Conservation (phyloP, 1,140 invertebrate genomes). For the Trachymyrmex cornetzi region DNA sequence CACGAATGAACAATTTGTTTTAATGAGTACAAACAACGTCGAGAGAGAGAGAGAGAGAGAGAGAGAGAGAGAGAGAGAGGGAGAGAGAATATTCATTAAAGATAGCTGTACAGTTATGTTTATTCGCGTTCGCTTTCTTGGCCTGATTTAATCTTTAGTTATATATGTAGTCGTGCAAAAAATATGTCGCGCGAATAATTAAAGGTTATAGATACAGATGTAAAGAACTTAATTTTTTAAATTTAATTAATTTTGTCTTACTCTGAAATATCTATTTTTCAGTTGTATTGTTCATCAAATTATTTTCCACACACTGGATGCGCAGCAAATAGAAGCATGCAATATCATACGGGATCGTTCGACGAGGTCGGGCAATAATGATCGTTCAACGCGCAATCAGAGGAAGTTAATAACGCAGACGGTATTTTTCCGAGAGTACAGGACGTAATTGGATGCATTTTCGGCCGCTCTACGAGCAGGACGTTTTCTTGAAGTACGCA, state of each 20-base stretch:
- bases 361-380: conserved; percentile 8
- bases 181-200: too few species aligned
- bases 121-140: neutral
- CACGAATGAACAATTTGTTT: neutral
- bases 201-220: neutral
- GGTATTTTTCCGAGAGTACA: neutral
- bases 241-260: neutral
- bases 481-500: conserved; percentile 47
- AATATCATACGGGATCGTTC: neutral
- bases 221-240: neutral
- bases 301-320: neutral
- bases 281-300: neutral
- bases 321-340: neutral
- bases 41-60: too few species aligned
- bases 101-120: neutral
- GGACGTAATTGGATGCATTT: conserved; percentile 30
- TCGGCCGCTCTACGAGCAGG: conserved; percentile 20
- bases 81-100: neutral
- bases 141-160: neutral
- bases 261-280: neutral
- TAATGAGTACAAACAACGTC: neutral
- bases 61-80: too few species aligned
- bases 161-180: too few species aligned
- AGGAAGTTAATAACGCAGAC: neutral
- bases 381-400: neutral